Evolutionary conservation across 2,888 invertebrate genomes (phyloP), one percentile per base, ranked within the genome.

Genomic region (Trilocha varians): DNA sequence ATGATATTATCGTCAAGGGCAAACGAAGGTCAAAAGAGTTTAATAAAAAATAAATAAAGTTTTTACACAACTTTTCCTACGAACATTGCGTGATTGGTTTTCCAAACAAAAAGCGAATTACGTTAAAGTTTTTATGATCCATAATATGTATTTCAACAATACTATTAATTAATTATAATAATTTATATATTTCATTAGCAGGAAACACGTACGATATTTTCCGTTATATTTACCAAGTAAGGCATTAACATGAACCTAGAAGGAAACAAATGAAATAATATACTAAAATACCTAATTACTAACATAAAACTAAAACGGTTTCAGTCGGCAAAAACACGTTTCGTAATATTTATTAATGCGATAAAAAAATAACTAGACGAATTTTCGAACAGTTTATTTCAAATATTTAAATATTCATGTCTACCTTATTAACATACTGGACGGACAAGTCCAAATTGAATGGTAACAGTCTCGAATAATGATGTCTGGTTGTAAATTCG

Each of bases 381-480:
- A 38, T 32, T 38, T 16, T 38, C 16, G 16, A 38, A 33, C 38
- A 8, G 32, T 32, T 25, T 38, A 38, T 38, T 38, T 15, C 16
- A 37, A 15, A 25, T 16, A 32, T 15, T 38, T 38, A 15, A 38
- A 38, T 39, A 50, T 50, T 52, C 54, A 59, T 65, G 64, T 15
- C 15, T 35, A 48, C 44, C 45, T 36, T 37, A 50, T 52, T 48
- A 47, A 34, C 41, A 50, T 47, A 39, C 46, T 42, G 33, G 40
- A 39, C 45, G 46, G 44, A 45, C 44, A 48, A 42, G 38, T 44
- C 46, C 49, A 47, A 45, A 51, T 53, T 48, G 45, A 53, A 55
- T 47, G 46, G 38, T 49, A 47, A 41, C 45, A 46, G 17, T 13
- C 16, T 32, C 36, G 8, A 9, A 8, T 36, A 18, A 18, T 11